Percentiles rank a stretch among this genome's conserved stretches.
Conservation (phyloP, 2,888 invertebrate species). For the Creontiades dilutus region DNA sequence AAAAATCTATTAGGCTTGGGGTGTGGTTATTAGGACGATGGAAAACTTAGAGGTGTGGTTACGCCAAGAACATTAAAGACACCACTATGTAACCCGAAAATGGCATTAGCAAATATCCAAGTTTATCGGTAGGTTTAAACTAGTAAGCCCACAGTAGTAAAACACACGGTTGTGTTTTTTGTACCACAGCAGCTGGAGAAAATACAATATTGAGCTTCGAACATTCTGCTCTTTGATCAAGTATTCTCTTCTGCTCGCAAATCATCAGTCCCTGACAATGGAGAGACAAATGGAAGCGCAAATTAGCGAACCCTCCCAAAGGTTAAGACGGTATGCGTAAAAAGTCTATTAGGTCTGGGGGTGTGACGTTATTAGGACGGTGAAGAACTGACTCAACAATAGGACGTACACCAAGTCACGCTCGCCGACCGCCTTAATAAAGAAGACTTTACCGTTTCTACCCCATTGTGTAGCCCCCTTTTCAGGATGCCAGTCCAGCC, state of each 20-base stretch:
- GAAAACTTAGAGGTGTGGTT: not conserved
- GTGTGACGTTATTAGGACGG: slow-evolving; percentile 25
- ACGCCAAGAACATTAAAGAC: not conserved
- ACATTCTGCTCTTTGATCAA: too few species aligned
- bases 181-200: too few species aligned
- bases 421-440: slow-evolving; percentile 45
- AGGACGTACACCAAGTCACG: slow-evolving; percentile 53
- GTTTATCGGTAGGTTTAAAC: too few species aligned
- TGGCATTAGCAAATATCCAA: too few species aligned
- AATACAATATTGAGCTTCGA: too few species aligned
- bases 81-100: too few species aligned
- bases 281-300: too few species aligned
- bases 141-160: too few species aligned
- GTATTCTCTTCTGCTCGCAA: too few species aligned
- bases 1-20: not conserved
- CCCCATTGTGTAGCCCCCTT: slow-evolving; percentile 44
- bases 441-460: slow-evolving; percentile 37
- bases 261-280: too few species aligned
- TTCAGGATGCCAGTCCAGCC: slow-evolving; percentile 55
- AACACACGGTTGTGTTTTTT: too few species aligned
- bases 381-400: slow-evolving; percentile 33
- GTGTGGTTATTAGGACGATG: slow-evolving; percentile 12
- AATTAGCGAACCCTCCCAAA: too few species aligned
- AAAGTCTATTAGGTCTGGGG: slow-evolving; percentile 6
- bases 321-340: slow-evolving; percentile 8